phyloP scores from a whole-genome alignment of 2,888 invertebrate species.

The Chymomyza fuscimana region DNA sequence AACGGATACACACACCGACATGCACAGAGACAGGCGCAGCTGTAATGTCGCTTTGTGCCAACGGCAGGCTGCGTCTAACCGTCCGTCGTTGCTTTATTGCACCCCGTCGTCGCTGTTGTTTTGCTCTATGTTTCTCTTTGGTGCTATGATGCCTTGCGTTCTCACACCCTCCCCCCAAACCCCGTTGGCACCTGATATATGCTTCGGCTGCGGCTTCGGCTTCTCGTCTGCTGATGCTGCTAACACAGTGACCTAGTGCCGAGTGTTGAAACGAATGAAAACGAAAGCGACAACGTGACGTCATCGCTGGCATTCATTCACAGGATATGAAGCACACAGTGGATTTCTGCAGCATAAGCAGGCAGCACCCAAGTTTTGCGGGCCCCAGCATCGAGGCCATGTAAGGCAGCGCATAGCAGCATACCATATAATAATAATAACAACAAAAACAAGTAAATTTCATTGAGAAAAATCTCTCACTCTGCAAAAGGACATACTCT shows the following conservation, averaged over 20 bases:
- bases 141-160: not conserved
- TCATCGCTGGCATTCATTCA: slow-evolving; percentile 78
- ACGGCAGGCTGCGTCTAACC: no score
- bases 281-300: slow-evolving; percentile 62
- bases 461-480: slow-evolving; percentile 56
- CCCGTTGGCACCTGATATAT: not conserved
- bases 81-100: not conserved
- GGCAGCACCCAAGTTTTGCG: not conserved
- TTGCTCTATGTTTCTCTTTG: not conserved
- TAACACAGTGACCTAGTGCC: slow-evolving; percentile 79
- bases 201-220: not conserved
- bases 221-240: slow-evolving; percentile 54
- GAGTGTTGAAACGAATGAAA: slow-evolving; percentile 49
- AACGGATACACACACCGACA: slow-evolving; percentile 33
- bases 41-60: not conserved
- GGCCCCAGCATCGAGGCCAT: not conserved
- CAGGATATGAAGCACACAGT: slow-evolving; percentile 59
- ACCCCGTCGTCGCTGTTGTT: not conserved
- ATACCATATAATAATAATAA: not conserved
- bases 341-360: not conserved
- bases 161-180: not conserved
- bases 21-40: slow-evolving; percentile 31
- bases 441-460: slow-evolving; percentile 41
- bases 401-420: slow-evolving; percentile 3
- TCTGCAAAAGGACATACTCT: slow-evolving; percentile 14